These are phyloP conservation scores for Dichetophora obliterata DNA, from an alignment of 2,888 invertebrate genomes.

Conservation along the genomic window DNA sequence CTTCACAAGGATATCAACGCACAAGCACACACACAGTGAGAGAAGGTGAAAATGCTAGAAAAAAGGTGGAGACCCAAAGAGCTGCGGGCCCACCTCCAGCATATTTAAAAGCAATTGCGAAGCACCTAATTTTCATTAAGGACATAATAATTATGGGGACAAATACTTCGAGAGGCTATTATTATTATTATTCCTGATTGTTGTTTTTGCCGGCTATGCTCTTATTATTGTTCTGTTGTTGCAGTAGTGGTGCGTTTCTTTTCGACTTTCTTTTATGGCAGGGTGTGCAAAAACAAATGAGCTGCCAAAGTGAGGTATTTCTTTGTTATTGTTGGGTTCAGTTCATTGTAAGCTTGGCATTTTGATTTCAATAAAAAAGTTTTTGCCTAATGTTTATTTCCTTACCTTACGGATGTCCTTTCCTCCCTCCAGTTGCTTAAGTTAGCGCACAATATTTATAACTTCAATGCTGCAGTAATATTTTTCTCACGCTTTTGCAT, in stretches of 20 bases:
- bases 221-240: neutral
- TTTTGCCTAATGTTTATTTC: neutral
- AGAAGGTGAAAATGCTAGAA: neutral
- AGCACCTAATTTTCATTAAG: conserved; percentile 29
- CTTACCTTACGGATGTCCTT: neutral
- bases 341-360: conserved; percentile 16
- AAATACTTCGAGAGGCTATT: conserved; percentile 1
- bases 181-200: neutral
- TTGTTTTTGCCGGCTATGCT: neutral
- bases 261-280: neutral
- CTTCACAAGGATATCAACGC: neutral
- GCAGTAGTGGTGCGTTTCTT: neutral
- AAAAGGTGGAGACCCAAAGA: conserved; percentile 7
- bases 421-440: too few species aligned
- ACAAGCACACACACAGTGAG: neutral
- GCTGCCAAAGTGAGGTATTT: conserved; percentile 23
- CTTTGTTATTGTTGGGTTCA: neutral
- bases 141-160: conserved; percentile 23
- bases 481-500: neutral
- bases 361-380: conserved; percentile 28
- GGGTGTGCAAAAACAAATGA: conserved; percentile 20
- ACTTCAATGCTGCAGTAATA: too few species aligned
- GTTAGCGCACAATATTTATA: neutral
- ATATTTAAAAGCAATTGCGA: conserved; percentile 6
- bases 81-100: conserved; percentile 1